Conservation (phyloP, 2,113 vertebrate genomes). For the Anolis carolinensis region DNA sequence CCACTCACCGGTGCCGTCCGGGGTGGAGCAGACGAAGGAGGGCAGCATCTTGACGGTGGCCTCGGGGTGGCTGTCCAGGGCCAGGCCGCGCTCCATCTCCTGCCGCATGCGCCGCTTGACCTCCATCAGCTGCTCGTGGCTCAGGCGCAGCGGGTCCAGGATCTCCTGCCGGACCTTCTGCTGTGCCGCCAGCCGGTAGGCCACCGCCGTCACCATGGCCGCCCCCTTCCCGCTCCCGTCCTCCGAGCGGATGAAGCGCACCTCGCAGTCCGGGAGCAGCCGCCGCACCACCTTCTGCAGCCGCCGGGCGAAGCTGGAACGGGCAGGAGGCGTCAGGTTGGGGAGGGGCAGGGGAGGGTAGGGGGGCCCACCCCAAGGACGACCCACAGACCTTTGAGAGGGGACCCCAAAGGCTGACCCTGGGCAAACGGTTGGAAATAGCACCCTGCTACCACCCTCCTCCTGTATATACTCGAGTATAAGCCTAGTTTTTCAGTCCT, state of each 20-base stretch:
- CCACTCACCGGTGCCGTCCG: conserved; percentile 89
- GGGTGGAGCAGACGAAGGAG: conserved; percentile 90
- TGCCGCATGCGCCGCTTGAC: conserved; percentile 86
- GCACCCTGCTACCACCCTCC: too few relatives aligned
- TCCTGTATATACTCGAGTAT: too few relatives aligned
- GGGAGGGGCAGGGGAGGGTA: too few relatives aligned
- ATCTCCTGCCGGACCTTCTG: conserved; percentile 83
- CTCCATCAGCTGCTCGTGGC: conserved; percentile 85
- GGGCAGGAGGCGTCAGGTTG: too few relatives aligned
- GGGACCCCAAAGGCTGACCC: too few relatives aligned
- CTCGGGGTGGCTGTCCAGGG: conserved; percentile 74
- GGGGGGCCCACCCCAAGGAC: neutral
- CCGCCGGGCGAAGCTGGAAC: conserved; percentile 84
- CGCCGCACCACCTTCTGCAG: conserved; percentile 90
- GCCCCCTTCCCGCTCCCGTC: conserved; percentile 95
- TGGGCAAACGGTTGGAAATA: too few relatives aligned
- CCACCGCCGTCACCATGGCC: conserved; percentile 97
- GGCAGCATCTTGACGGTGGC: conserved; percentile 93
- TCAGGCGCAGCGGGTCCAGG: conserved; percentile 84
- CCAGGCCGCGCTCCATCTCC: conserved; percentile 85
- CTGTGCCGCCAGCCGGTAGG: conserved; percentile 87
- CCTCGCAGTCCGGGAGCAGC: conserved; percentile 90
- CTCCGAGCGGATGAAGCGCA: conserved; percentile 91
- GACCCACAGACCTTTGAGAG: too few relatives aligned
- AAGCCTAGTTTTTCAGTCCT: too few relatives aligned